Evolutionary conservation across 2,797 vertebrate genomes (phyloP), one percentile per base, ranked within the genome.

Genomic region (Sebastes kiyomatsui): DNA sequence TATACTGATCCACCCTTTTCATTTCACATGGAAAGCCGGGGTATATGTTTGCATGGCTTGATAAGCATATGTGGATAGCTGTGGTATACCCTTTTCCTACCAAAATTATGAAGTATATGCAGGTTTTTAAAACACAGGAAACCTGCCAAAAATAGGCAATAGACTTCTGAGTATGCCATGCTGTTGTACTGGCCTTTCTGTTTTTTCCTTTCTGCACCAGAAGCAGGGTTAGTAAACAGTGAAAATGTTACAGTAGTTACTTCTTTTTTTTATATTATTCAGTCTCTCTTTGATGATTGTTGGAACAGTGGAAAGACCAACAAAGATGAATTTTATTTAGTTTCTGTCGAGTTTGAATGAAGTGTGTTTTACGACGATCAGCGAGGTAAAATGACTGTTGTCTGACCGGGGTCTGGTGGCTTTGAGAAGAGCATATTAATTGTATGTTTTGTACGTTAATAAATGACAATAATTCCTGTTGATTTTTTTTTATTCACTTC

Each of bases 1-100:
- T 81, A 67, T 79, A 76, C 78, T 69, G 83, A 79, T 56, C 59
- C 54, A 42, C 79, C 69, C 49, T 69, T 71, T 82, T 87, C 54
- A 84, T 87, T 86, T 82, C 30, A 56, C 56, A 60, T 11, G 46
- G 61, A 80, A 87, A 86, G 25, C 55, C 72, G 20, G 20, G 30
- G 35, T 12, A 9, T 54, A 33, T 58, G 72, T 80, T 76, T 74
- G 65, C 78, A 46, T 30, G 38, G 35, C 27, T 69, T 22, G 54
- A 16, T 35, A n/a, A 67, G 69, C 12, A 22, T 75, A 7, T 81
- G 33, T 8, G 16, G 46, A 62, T 7, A 16, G 23, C 28, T 27
- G 35, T 27, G 62, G 14, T 52, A 52, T 52, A 20, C 46, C 0
- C 46, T 49, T 0, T 49, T 49, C 46, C 46, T 20, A 52, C 46